Base-by-base conservation (phyloP, 35 echinoderm and acorn worm genomes). In the Ophiothrix spiculata region DNA sequence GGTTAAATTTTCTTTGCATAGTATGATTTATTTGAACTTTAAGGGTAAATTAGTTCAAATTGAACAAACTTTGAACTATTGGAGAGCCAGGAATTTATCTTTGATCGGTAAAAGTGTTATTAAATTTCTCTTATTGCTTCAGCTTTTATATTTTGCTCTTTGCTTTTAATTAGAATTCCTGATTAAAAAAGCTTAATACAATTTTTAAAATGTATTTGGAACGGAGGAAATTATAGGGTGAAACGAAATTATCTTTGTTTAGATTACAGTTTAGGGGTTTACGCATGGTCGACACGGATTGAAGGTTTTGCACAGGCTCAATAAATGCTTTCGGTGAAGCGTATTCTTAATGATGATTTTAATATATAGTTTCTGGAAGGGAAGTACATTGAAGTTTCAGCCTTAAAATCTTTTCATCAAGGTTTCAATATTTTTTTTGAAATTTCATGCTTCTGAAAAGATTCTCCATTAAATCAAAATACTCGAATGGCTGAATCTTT, bases 171-270 rank as follows among this genome's bases (percentile, higher is more conserved):
- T 13, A 81, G 33, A 81, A 45, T 81, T 19, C 79, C 4, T 1
- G 19, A 54, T 41, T 81, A 69, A 15, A 15, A 69, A 69, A 69
- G 8, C 60, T n/a, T 81, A 3, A 46, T 45, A 17, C 13, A 45
- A 23, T 54, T 41, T 45, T 81, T 81, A 15, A 81, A 54, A 81
- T 81, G 40, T 40, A 81, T 81, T 54, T 81, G 79, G 39, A 45
- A 81, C 46, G 79, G 79, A 25, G 79, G 79, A 1, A 81, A 35
- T 11, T 13, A 81, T 54, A 81, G 79, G 32, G 79, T 81, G n/a
- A 37, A 45, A 54, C 12, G 79, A 45, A 6, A 81, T 31, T 42
- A 31, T 81, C 38, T 81, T 23, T 81, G 46, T 45, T 45, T 2
- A 35, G 1, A 17, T 4, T 81, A 17, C 40, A 23, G 13, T 39